phyloP scores from a whole-genome alignment of 2,797 vertebrate genomes.

The Oryzias sinensis region DNA sequence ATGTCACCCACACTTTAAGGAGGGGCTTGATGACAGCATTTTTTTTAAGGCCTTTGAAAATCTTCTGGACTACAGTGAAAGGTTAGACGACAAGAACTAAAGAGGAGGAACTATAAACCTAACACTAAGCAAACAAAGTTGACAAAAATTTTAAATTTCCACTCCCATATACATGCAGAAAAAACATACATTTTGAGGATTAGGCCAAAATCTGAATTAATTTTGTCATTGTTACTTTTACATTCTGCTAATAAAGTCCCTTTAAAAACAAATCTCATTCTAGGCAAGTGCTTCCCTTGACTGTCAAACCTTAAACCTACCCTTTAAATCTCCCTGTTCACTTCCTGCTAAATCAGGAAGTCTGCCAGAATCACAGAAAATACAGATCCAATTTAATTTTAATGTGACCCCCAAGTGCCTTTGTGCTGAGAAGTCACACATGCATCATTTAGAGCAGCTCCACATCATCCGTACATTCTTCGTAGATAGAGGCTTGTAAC shows the following conservation, averaged over 20 bases:
- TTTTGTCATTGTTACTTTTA: too few relatives aligned
- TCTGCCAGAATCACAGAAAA: background rate
- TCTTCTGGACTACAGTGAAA: too few relatives aligned
- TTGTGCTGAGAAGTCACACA: slow-evolving; percentile 21
- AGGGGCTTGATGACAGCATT: too few relatives aligned
- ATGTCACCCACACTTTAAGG: too few relatives aligned
- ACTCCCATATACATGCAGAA: background rate
- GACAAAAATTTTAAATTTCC: background rate
- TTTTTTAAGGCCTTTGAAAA: too few relatives aligned
- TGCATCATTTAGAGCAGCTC: slow-evolving; percentile 40
- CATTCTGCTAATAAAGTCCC: too few relatives aligned
- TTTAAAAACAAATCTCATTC: too few relatives aligned
- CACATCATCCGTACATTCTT: slow-evolving; percentile 29
- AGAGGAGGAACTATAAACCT: too few relatives aligned
- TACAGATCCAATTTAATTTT: slow-evolving; percentile 23
- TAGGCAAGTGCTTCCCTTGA: too few relatives aligned
- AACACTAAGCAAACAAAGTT: background rate
- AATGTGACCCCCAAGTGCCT: background rate
- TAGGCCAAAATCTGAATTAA: too few relatives aligned
- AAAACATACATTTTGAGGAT: too few relatives aligned
- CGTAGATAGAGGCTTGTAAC: slow-evolving; percentile 27
- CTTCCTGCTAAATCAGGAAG: background rate
- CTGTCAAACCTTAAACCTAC: background rate
- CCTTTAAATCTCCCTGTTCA: background rate
- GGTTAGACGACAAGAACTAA: too few relatives aligned